phyloP scores from a whole-genome alignment of 1,140 invertebrate species.

The Drosophila paulistorum region DNA sequence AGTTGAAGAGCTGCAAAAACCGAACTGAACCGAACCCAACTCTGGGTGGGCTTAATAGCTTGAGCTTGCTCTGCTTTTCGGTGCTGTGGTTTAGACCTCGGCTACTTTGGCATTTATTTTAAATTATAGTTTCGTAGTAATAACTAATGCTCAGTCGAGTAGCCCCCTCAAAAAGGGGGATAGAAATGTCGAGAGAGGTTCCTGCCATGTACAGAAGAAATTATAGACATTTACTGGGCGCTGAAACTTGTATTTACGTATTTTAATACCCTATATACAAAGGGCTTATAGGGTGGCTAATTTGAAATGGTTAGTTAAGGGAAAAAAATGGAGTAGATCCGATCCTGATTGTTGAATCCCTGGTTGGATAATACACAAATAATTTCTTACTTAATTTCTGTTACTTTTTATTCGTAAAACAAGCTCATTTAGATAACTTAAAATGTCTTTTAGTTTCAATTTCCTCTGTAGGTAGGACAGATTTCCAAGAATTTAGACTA shows the following conservation, averaged over 20 bases:
- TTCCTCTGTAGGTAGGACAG: too few relatives aligned
- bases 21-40: slow-evolving; percentile 17
- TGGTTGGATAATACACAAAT: too few relatives aligned
- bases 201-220: slow-evolving; percentile 65
- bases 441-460: too few relatives aligned
- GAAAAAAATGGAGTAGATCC: background rate
- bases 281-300: background rate
- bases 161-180: background rate
- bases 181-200: slow-evolving; percentile 11
- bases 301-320: background rate
- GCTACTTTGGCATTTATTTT: slow-evolving; percentile 80
- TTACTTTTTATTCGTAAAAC: too few relatives aligned
- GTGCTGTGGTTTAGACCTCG: slow-evolving; percentile 67
- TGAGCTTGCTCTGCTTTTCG: slow-evolving; percentile 31
- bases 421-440: too few relatives aligned
- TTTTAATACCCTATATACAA: slow-evolving; percentile 1
- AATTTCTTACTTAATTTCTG: too few relatives aligned
- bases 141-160: slow-evolving; percentile 67
- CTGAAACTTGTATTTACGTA: slow-evolving; percentile 47
- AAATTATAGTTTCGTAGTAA: slow-evolving; percentile 77
- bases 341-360: too few relatives aligned
- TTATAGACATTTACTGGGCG: slow-evolving; percentile 64
- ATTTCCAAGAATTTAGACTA: too few relatives aligned
- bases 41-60: slow-evolving; percentile 61
- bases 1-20: slow-evolving; percentile 5